Conservation (phyloP, 2,113 vertebrate species). For the Rattus norvegicus region DNA sequence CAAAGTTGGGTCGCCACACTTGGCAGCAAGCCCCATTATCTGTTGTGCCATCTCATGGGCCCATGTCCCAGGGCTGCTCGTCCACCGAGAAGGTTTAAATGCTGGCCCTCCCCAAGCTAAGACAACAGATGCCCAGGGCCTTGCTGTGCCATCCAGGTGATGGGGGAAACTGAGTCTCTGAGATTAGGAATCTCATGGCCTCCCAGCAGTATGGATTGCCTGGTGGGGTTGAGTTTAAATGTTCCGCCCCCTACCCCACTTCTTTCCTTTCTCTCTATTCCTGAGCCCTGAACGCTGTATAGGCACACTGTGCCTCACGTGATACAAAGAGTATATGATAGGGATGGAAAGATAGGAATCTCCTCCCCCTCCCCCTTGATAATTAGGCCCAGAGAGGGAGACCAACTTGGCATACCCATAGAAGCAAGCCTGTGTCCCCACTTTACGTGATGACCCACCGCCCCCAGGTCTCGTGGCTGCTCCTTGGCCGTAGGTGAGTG, state of each 20-base stretch:
- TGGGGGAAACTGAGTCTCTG: not conserved
- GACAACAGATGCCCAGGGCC: not conserved
- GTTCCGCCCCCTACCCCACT: too few species aligned
- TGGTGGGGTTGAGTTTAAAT: not conserved
- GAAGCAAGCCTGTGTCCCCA: not conserved
- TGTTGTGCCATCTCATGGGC: not conserved
- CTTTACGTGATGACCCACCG: not conserved
- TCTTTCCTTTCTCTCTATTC: not conserved
- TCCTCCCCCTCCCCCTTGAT: not conserved
- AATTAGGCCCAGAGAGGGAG: not conserved
- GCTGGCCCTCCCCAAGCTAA: not conserved
- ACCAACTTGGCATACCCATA: not conserved
- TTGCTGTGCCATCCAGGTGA: accelerated
- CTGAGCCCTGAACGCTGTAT: not conserved
- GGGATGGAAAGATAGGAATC: too few species aligned
- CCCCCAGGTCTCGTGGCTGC: accelerated
- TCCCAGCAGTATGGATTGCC: too few species aligned
- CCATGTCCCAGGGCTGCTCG: not conserved
- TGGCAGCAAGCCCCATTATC: not conserved
- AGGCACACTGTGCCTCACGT: not conserved
- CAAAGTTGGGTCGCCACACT: not conserved
- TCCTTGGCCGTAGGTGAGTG: not conserved
- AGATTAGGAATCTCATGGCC: not conserved
- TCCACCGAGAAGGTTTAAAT: not conserved
- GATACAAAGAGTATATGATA: too few species aligned